These are phyloP conservation scores for Tautogolabrus adspersus DNA, from an alignment of 2,113 vertebrate species.

Conservation along the genomic window DNA sequence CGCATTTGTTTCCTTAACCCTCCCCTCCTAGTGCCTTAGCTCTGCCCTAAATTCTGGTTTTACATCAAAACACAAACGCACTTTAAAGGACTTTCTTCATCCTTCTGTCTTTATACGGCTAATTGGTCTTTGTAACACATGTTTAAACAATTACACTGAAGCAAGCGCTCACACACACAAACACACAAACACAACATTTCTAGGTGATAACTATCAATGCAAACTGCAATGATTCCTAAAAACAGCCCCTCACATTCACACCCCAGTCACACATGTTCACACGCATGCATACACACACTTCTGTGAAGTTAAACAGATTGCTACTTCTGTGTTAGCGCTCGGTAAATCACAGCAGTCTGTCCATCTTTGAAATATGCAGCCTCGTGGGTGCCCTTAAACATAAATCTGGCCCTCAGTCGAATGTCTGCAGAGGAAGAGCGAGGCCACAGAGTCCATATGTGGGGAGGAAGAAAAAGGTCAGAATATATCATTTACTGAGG, in stretches of 20 bases:
- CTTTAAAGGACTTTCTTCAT: background rate
- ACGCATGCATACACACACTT: background rate
- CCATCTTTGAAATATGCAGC: slow-evolving; percentile 47
- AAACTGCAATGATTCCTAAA: too few species aligned
- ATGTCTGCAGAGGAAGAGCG: slow-evolving; percentile 12
- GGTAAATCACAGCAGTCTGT: slow-evolving; percentile 47
- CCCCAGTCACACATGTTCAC: too few species aligned
- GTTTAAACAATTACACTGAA: slow-evolving; percentile 1
- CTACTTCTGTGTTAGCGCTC: slow-evolving; percentile 14
- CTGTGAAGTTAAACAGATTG: slow-evolving; percentile 42
- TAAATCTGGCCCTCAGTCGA: slow-evolving; percentile 37
- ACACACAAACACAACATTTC: too few species aligned
- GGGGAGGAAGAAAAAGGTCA: background rate
- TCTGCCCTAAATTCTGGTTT: background rate
- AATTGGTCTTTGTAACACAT: background rate
- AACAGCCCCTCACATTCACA: too few species aligned
- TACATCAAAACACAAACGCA: background rate
- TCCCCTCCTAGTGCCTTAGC: background rate
- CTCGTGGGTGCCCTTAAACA: slow-evolving; percentile 35
- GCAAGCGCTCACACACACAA: too few species aligned
- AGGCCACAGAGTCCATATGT: slow-evolving; percentile 9
- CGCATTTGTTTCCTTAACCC: slow-evolving; percentile 7
- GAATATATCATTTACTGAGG: background rate
- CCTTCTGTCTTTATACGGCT: background rate
- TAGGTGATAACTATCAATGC: too few species aligned